Base-by-base conservation (phyloP, 1,140 invertebrate genomes). In the Cotesia chilonis region DNA sequence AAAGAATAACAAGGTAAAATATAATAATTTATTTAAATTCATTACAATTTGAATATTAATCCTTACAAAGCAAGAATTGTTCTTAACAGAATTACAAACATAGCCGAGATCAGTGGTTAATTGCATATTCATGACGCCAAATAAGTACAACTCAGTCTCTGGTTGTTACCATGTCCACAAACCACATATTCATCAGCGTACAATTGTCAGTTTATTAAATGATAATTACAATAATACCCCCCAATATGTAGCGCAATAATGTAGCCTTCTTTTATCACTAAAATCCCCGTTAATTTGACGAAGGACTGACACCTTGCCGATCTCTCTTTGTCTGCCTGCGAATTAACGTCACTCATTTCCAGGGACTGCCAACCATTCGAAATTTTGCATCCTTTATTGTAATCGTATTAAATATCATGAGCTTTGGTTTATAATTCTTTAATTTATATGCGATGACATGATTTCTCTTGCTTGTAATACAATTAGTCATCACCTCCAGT, bases 401-500 rank as follows among this genome's bases (percentile, higher is more conserved):
- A 37, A 61, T 61, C 6, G n/a, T 52, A 52, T 17, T 59, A 14
- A 59, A 17, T 14, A 37, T 37, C 17, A 28, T 61, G 60, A 20
- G 35, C 35, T 65, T 36, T 14, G 12, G 63, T 65, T 65, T 65
- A n/a, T 65, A 35, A n/a, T 47, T 36, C 38, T n/a, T n/a, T 47
- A 47, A 47, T 47, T 47, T 47, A 47, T 35, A 59, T 59, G 14
- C 17, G 17, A 59, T 59, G 57, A 59, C 57, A 59, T 52, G 10
- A 59, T 57, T 69, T 69, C 68, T 57, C 37, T 9, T n/a, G 63
- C 36, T 35, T 28, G 59, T 66, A 41, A 66, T 68, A 54, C 36
- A n/a, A 52, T 72, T 69, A 72, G 54, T 75, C 70, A 69, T 75
- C 74, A 38, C 74, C 74, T 3, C 74, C 74, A 37, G 74, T 72